Conservation (phyloP, 2,113 vertebrate genomes). For the Corvus moneduloides region DNA sequence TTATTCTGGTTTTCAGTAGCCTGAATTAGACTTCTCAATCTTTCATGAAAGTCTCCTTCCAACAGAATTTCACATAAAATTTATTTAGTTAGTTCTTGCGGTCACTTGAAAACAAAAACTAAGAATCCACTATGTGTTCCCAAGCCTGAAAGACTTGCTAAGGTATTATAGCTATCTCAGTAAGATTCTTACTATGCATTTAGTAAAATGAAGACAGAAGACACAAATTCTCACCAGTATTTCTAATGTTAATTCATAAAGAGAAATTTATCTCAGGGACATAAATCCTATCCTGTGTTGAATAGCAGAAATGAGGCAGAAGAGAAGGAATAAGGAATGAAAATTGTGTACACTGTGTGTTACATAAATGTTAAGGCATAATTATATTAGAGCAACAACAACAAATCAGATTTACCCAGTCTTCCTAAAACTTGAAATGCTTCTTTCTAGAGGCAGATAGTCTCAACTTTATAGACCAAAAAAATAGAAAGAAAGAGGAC, state of each 20-base stretch:
- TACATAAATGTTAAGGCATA: not conserved
- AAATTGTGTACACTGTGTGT: not conserved
- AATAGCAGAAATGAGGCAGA: not conserved
- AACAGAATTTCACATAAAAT: not conserved
- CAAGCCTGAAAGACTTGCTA: not conserved
- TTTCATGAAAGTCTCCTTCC: not conserved
- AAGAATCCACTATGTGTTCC: not conserved
- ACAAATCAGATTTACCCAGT: not conserved
- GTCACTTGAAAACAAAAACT: not conserved
- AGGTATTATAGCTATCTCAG: not conserved
- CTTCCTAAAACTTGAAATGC: not conserved
- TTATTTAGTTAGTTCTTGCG: not conserved
- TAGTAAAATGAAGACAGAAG: not conserved
- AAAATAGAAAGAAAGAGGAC: not conserved
- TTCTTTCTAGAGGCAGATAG: not conserved
- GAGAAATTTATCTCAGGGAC: not conserved
- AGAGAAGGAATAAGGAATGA: not conserved
- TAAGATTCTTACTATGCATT: not conserved
- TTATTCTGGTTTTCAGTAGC: not conserved
- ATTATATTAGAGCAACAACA: not conserved
- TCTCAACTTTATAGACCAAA: not conserved
- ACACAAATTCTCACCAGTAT: not conserved
- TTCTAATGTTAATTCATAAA: not conserved
- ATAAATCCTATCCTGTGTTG: not conserved
- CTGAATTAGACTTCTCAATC: not conserved